Base-by-base conservation (phyloP, 2,113 vertebrate species). In the Gobio gobio region DNA sequence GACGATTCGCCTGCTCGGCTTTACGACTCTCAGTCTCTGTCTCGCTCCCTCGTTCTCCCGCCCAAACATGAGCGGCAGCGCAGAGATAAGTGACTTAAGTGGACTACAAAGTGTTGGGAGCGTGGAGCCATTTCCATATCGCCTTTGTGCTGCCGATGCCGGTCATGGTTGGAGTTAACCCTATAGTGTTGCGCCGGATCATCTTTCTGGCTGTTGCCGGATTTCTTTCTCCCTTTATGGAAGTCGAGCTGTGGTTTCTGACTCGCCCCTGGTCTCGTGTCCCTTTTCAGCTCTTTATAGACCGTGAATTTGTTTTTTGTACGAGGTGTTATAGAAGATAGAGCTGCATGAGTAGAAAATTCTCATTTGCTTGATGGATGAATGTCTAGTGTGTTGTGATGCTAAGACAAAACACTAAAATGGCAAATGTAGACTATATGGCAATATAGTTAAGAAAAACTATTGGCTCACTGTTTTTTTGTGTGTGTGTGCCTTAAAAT, bases 51-150 rank as follows among this genome's bases (percentile, higher is more conserved):
- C 56, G 22, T 68, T 84, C 61, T 45, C 83, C 81, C 40, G 14
- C 76, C 64, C 64, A 83, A 61, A 79, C 83, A 86, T 54, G 36
- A 68, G 61, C 64, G 54, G 56, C 77, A 78, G 29, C 75, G 6
- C 54, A 54, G 72, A 87, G 87, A 89, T 88, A 83, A 88, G 85
- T 86, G 82, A 84, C 83, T 84, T 86, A 84, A 89, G 86, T 73
- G 86, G 24, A 84, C 85, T 78, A 64, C 82, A 85, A 83, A 88
- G 79, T 58, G 54, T 56, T 73, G 63, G 58, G 63, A 88, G 61
- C 43, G 18, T 83, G 63, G 78, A 26, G 10, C 59, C 78, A 51
- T 85, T 78, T 89, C 83, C 85, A 86, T 85, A 83, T 88, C 49
- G 58, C 80, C 70, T 49, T 87, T 43, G 45, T 56, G 63, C 58